Base-by-base conservation (phyloP, 2,113 vertebrate genomes). In the Puntigrus tetrazona region DNA sequence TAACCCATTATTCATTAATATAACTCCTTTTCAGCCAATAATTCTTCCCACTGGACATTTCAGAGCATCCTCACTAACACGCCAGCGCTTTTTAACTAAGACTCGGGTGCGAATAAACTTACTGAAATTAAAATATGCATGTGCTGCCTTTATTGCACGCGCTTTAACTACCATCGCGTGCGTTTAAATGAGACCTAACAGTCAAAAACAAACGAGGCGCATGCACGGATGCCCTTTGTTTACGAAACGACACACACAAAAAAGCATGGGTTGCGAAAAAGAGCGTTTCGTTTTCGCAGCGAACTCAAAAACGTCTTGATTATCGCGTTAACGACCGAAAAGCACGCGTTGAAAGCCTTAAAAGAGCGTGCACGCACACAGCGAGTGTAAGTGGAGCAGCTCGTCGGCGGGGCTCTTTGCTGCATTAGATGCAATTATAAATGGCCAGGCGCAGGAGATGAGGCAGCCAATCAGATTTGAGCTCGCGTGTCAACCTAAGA, bases 401-500 rank as follows among this genome's bases (percentile, higher is more conserved):
- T 14, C 57, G 45, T 67, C 41, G 47, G 70, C 73, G 91, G 85
- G 86, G 90, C 90, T 92, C 94, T 95, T 95, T 96, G 96, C 96
- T 95, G 96, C 97, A 97, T 97, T 97, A 97, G 95, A 96, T 95
- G 96, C 95, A 96, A 98, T 98, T 97, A 98, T 97, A 97, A 97
- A 97, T 96, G 96, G 96, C 96, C 97, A 95, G 94, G 96, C 97
- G 96, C 96, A 93, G 95, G 94, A 95, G 95, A 95, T 93, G 93
- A 92, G 95, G 95, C 79, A 98, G 96, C 97, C 97, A 99, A 98
- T 98, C 97, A 98, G 97, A 97, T 97, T 95, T 95, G 96, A 95
- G 96, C 96, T 97, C 95, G 97, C 96, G 96, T 97, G 97, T 98
- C 97, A 97, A 97, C 97, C 96, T 95, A 96, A 99, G 97, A 99